Percentiles rank a stretch among this genome's conserved stretches.
phyloP scores from a whole-genome alignment of 2,113 vertebrate species.

The Syrmaticus mikado region DNA sequence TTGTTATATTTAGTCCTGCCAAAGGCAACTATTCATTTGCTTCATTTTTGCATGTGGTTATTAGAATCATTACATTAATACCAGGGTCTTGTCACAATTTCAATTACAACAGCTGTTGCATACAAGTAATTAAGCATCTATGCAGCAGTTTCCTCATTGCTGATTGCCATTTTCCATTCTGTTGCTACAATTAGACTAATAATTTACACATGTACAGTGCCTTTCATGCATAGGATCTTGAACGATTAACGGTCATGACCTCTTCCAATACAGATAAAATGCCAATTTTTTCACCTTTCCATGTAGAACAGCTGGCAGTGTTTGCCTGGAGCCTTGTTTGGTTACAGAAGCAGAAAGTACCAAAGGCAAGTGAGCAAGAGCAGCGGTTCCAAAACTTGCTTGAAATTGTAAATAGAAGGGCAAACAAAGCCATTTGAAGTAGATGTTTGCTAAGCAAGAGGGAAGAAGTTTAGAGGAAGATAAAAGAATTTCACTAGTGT shows the following conservation, averaged over 20 bases:
- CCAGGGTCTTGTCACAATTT: conserved; percentile 36
- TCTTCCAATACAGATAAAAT: conserved; percentile 8
- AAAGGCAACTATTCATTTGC: neutral
- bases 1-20: conserved; percentile 8
- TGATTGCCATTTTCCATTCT: neutral
- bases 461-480: neutral
- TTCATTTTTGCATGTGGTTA: conserved; percentile 31
- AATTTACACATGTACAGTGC: conserved; percentile 18
- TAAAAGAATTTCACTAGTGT: neutral
- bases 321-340: neutral
- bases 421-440: neutral
- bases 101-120: conserved; percentile 45
- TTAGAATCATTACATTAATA: conserved; percentile 29
- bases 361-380: neutral
- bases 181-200: conserved; percentile 22
- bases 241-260: conserved; percentile 1
- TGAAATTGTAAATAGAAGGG: neutral
- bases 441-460: neutral
- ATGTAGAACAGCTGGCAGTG: neutral
- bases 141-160: neutral
- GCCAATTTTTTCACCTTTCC: neutral
- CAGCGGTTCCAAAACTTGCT: neutral
- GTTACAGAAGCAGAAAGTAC: neutral
- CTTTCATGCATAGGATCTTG: neutral
- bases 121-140: conserved; percentile 33